A percentile compares a stretch with the other conserved stretches of the same genome.
These are phyloP conservation scores for Herpailurus yagouaroundi DNA, from an alignment of 2,113 vertebrate species.

Conservation along the genomic window DNA sequence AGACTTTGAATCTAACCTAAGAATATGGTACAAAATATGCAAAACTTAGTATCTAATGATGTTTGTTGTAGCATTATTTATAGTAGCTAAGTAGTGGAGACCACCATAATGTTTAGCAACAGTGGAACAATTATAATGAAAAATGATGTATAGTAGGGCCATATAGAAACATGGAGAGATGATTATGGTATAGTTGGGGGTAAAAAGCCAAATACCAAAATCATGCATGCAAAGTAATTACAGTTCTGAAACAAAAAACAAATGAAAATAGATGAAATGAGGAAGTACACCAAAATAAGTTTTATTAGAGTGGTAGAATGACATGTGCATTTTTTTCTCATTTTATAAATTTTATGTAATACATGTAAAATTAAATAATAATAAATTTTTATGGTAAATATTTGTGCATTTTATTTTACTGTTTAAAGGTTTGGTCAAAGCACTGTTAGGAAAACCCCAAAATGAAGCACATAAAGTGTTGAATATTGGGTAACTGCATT, in stretches of 20 bases:
- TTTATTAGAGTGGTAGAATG: neutral
- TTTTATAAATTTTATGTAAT: neutral
- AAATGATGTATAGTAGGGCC: neutral
- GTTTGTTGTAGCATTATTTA: neutral
- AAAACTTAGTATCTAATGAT: neutral
- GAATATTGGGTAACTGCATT: neutral
- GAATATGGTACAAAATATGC: neutral
- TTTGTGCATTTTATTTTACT: neutral
- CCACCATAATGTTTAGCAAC: neutral
- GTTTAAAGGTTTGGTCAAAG: neutral
- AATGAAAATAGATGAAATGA: neutral
- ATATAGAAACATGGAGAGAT: neutral
- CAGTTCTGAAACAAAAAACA: neutral
- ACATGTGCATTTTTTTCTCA: neutral
- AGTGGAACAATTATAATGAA: neutral
- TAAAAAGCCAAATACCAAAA: neutral
- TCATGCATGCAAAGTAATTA: conserved; percentile 5
- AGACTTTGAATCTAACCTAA: neutral
- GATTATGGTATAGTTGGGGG: neutral
- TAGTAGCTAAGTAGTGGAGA: neutral
- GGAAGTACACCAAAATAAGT: neutral
- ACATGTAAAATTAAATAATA: neutral
- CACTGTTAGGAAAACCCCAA: neutral
- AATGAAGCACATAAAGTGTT: neutral
- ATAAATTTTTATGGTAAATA: neutral